Percentiles rank a stretch among this genome's conserved stretches.
Conservation (phyloP, 2,797 vertebrate genomes). For the Dermochelys coriacea region DNA sequence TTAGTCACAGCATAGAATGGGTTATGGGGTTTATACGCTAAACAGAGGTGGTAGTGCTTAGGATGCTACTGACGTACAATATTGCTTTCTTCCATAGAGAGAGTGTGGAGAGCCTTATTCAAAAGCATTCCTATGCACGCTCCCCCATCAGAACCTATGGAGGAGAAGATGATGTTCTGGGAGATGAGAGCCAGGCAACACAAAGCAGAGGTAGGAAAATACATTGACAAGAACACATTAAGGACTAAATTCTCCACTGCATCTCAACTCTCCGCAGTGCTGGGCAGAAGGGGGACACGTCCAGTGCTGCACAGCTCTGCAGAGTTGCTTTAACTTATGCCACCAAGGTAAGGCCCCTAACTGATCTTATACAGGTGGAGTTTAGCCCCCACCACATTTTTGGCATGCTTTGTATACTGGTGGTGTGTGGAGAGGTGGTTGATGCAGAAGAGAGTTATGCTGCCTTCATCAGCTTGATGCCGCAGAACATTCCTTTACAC, state of each 20-base stretch:
- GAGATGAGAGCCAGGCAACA: slow-evolving; percentile 88
- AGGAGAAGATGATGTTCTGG: slow-evolving; percentile 91
- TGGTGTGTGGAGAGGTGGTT: neutral
- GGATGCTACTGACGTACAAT: neutral
- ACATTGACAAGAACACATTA: neutral
- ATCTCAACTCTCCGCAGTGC: neutral
- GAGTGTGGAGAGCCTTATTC: slow-evolving; percentile 98
- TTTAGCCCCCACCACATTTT: neutral
- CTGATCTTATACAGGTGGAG: neutral
- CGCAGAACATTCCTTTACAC: neutral
- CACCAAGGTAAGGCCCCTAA: neutral
- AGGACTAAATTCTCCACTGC: neutral
- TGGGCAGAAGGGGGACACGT: neutral
- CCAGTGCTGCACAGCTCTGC: neutral
- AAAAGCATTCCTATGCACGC: slow-evolving; percentile 98
- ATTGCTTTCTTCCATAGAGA: slow-evolving; percentile 86
- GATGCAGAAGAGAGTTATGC: neutral
- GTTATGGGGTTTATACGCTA: neutral
- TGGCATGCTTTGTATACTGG: neutral
- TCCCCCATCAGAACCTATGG: slow-evolving; percentile 97
- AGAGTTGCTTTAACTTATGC: neutral
- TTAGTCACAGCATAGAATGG: neutral
- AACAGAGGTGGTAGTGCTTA: neutral
- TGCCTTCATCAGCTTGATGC: neutral
- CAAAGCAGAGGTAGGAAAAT: slow-evolving; percentile 88